Evolutionary conservation across 2,113 vertebrate genomes (phyloP).

Genomic region (Tenrec ecaudatus): DNA sequence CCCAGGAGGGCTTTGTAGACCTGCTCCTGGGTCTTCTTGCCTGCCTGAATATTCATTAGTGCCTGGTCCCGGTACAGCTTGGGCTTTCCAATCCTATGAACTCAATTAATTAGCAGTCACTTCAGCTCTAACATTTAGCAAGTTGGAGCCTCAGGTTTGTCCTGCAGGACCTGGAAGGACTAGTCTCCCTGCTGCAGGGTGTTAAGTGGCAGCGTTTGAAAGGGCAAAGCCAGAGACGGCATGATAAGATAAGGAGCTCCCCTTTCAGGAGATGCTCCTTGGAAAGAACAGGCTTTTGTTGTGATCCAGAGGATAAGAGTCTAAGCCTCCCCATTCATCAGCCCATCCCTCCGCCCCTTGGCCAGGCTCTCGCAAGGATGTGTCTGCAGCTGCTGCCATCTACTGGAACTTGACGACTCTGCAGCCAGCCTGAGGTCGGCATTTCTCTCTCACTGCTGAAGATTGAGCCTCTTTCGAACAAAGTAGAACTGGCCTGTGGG

Average conservation of each 20-base stretch:
- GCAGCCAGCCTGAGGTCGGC: background rate
- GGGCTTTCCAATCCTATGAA: background rate
- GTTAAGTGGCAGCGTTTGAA: slow-evolving; percentile 70
- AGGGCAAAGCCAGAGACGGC: slow-evolving; percentile 70
- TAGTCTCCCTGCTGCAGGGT: slow-evolving; percentile 41
- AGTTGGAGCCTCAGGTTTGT: background rate
- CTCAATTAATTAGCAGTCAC: background rate
- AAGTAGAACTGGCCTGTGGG: too few species aligned
- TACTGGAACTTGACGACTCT: background rate
- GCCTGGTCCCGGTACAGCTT: background rate
- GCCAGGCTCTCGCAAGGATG: fast-evolving
- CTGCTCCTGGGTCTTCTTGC: too few species aligned
- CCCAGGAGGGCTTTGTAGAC: background rate
- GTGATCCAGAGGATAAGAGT: slow-evolving; percentile 62
- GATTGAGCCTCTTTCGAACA: too few species aligned
- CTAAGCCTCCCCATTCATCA: slow-evolving; percentile 48
- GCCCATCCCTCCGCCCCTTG: background rate
- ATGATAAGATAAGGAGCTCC: slow-evolving; percentile 72
- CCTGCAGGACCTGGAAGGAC: background rate
- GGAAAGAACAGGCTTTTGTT: slow-evolving; percentile 69
- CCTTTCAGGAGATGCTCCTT: slow-evolving; percentile 57
- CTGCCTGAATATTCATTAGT: fast-evolving
- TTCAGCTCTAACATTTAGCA: background rate
- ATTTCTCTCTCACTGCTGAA: too few species aligned
- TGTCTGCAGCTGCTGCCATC: slow-evolving; percentile 71